Conservation (phyloP, 2,797 vertebrate genomes). For the Neoniphon sammara region DNA sequence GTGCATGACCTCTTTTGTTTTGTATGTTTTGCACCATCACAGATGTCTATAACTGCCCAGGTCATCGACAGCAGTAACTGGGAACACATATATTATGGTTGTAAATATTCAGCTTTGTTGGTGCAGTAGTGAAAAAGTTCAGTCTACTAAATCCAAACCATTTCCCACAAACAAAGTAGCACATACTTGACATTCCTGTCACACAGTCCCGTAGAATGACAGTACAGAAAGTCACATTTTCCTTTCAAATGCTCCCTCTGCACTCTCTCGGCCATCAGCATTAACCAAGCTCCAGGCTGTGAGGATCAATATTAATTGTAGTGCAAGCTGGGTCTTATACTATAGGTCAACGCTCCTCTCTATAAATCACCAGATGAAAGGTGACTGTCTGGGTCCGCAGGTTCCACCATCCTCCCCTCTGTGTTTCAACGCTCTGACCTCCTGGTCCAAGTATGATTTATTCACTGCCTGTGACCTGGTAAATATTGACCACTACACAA, state of each 20-base stretch:
- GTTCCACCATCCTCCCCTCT: constrained; percentile 51
- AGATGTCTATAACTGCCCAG: neutral
- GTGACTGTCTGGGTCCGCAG: constrained; percentile 72
- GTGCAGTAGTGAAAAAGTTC: neutral
- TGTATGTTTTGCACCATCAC: too few species aligned
- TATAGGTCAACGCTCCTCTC: constrained; percentile 74
- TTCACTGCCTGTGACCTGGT: constrained; percentile 73
- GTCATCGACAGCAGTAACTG: neutral
- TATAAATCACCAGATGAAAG: constrained; percentile 80
- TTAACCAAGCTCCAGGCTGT: constrained; percentile 52
- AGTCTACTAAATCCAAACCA: neutral
- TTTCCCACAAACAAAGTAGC: neutral
- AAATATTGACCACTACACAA: constrained; percentile 67
- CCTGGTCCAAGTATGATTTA: constrained; percentile 66
- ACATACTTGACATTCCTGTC: constrained; percentile 5
- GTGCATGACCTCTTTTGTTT: too few species aligned
- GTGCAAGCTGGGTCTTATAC: constrained; percentile 69
- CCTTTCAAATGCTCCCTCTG: constrained; percentile 36
- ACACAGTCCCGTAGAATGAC: constrained; percentile 10
- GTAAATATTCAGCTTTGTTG: neutral
- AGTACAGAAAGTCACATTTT: constrained; percentile 48
- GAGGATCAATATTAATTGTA: constrained; percentile 80
- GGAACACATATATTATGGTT: too few species aligned
- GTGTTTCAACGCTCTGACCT: constrained; percentile 70
- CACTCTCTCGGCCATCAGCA: constrained; percentile 42